A percentile compares a stretch with the other conserved stretches of the same genome.
These are phyloP conservation scores for Gymnocypris eckloni DNA, from an alignment of 2,797 vertebrate species.

Conservation along the genomic window DNA sequence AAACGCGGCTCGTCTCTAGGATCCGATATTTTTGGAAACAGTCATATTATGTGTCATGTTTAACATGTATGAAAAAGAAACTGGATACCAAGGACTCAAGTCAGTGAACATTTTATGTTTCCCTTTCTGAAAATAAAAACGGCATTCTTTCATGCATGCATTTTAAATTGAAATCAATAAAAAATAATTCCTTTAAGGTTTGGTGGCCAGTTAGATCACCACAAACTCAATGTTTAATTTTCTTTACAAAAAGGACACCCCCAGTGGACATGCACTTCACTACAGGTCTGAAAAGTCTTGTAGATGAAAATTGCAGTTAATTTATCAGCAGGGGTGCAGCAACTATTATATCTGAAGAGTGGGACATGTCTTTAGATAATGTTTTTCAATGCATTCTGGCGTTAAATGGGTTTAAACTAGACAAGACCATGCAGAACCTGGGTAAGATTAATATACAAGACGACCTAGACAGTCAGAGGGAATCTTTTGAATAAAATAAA, in stretches of 20 bases:
- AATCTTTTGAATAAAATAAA: not conserved
- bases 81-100: not conserved
- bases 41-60: conserved; percentile 29
- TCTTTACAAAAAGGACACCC: conserved; percentile 1
- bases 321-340: not conserved
- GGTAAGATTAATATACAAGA: not conserved
- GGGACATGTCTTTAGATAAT: not conserved
- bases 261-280: conserved; percentile 36
- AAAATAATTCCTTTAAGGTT: not conserved
- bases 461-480: too few relatives aligned
- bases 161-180: not conserved
- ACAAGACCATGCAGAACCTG: not conserved
- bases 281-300: conserved; percentile 1
- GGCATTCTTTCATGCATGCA: not conserved
- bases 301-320: not conserved
- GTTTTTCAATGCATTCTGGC: not conserved
- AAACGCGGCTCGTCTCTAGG: not conserved
- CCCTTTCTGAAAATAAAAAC: not conserved
- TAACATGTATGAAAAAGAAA: not conserved
- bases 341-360: not conserved
- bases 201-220: not conserved
- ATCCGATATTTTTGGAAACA: conserved; percentile 35
- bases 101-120: not conserved
- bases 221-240: not conserved
- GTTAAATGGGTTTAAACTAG: not conserved